A percentile compares a stretch with the other conserved stretches of the same genome.
Conservation (phyloP, 2,797 vertebrate species). For the Melanotaenia maccullochi region DNA sequence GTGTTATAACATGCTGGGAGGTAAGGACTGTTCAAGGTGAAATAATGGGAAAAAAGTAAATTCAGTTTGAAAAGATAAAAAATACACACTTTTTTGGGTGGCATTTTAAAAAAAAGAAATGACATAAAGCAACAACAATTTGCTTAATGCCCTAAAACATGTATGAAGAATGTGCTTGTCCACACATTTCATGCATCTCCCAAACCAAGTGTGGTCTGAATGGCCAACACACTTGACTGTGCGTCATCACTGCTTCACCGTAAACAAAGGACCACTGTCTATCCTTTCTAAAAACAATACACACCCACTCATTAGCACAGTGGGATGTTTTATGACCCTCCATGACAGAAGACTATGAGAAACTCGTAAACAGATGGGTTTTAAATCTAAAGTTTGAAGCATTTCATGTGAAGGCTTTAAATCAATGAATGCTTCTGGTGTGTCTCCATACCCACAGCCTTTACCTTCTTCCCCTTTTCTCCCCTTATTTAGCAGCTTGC, state of each 20-base stretch:
- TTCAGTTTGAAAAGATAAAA: neutral
- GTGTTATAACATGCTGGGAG: neutral
- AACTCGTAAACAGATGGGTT: slow-evolving; percentile 1
- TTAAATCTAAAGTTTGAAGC: neutral
- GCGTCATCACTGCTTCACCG: slow-evolving; percentile 51
- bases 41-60: neutral
- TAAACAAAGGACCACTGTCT: slow-evolving; percentile 66
- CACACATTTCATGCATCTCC: slow-evolving; percentile 41
- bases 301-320: slow-evolving; percentile 49
- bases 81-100: no score
- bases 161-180: slow-evolving; percentile 35
- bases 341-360: slow-evolving; percentile 19
- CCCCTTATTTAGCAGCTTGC: slow-evolving; percentile 32
- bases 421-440: slow-evolving; percentile 1
- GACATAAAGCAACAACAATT: slow-evolving; percentile 5
- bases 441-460: slow-evolving; percentile 5
- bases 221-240: slow-evolving; percentile 46
- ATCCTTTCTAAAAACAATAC: slow-evolving; percentile 59
- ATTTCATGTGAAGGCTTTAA: neutral
- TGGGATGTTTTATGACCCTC: slow-evolving; percentile 28
- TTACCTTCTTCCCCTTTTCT: slow-evolving; percentile 1
- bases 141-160: slow-evolving; percentile 25
- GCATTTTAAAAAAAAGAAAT: neutral
- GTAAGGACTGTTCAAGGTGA: neutral
- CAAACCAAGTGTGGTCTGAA: slow-evolving; percentile 43